A percentile compares a stretch with the other conserved stretches of the same genome.
Evolutionary conservation across 2,113 vertebrate species (phyloP).

Genomic region (Lophura nycthemera): DNA sequence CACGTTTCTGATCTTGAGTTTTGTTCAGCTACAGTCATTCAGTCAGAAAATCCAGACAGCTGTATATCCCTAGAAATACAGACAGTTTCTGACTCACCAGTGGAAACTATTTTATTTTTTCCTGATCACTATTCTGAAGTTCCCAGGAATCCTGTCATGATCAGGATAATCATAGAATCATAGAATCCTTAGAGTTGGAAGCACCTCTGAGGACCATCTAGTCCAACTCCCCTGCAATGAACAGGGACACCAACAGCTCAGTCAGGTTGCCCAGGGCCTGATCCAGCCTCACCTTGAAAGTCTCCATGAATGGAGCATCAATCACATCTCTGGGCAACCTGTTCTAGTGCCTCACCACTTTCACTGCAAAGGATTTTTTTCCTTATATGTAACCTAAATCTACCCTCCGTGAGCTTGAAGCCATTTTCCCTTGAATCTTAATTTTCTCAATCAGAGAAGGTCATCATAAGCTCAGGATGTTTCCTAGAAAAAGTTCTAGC

Average conservation of each 20-base stretch:
- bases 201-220: too few species aligned
- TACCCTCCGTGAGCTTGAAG: too few species aligned
- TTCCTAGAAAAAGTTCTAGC: not conserved
- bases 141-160: not conserved
- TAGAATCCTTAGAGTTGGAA: too few species aligned
- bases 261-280: too few species aligned
- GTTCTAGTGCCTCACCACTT: too few species aligned
- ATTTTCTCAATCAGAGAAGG: not conserved
- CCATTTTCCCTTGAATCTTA: not conserved
- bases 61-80: not conserved
- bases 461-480: not conserved
- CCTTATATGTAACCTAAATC: too few species aligned
- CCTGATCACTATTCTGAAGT: not conserved
- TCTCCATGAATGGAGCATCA: too few species aligned
- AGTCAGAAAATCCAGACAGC: not conserved
- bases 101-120: not conserved
- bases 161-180: not conserved
- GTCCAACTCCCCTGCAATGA: too few species aligned
- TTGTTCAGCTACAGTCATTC: not conserved
- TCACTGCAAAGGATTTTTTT: too few species aligned
- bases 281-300: too few species aligned
- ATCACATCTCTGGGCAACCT: too few species aligned
- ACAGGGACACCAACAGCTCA: too few species aligned
- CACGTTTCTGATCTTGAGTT: not conserved
- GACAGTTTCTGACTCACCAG: accelerated